Base-by-base conservation (phyloP, 2,888 invertebrate genomes). In the Eristalis arbustorum region DNA sequence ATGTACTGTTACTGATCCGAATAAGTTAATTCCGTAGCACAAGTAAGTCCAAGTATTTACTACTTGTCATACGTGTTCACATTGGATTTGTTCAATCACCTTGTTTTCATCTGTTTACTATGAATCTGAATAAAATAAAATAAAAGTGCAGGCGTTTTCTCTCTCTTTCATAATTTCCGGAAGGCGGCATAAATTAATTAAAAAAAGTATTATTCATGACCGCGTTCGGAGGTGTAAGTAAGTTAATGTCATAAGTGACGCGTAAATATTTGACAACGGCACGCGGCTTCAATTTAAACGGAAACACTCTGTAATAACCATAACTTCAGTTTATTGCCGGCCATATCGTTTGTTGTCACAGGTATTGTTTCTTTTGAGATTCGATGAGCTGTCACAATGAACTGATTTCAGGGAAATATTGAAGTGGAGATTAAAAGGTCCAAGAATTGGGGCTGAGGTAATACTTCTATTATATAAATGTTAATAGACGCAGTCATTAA, bases 281-380 rank as follows among this genome's bases (percentile, higher is more conserved):
- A 63, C 63, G 23, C 49, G 49, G 63, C 73, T 73, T 56, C 57
- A 63, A 68, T 57, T 68, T 57, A 22, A 68, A 57, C 68, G 68
- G 22, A 68, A n/a, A 57, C 28, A 34, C 13, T 31, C 23, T 34
- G 31, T 14, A 22, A 72, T 49, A 72, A 31, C 18, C 67, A 18
- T 67, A 11, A 49, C 10, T 49, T 18, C 25, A 14, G n/a, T 31
- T 72, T 72, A 42, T 62, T 31, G 3, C 10, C 18, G 37, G n/a
- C 8, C 49, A 18, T 18, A 18, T 22, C 13, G 13, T 62, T 71
- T 18, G n/a, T 56, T 56, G 34, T 23, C 49, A 56, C n/a, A 23
- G 31, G 40, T 63, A 6, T 42, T 34, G 63, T n/a, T 31, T 31
- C 37, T 5, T 49, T n/a, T 42, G 0, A 14, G 42, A 42, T 42